These are phyloP conservation scores for Panthera leo DNA, from an alignment of 2,113 vertebrate genomes.

Conservation along the genomic window DNA sequence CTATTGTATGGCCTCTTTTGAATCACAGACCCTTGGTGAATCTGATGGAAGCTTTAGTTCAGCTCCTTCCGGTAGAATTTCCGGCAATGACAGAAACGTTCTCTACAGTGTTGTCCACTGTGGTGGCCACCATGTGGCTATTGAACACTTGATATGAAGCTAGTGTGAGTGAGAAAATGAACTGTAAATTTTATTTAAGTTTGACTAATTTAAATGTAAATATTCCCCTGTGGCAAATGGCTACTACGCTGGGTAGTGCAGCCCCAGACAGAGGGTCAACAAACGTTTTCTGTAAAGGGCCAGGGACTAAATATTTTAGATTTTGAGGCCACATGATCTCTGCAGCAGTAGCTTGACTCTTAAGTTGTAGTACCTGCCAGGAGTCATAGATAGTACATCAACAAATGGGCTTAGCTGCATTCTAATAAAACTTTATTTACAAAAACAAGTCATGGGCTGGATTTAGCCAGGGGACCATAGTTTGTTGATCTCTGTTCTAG, in stretches of 20 bases:
- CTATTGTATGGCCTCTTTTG: neutral
- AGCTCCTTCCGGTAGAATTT: neutral
- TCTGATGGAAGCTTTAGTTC: neutral
- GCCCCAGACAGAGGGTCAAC: neutral
- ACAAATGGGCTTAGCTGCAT: neutral
- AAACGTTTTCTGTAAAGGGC: neutral
- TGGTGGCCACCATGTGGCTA: neutral
- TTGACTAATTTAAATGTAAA: neutral
- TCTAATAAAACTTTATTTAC: slow-evolving; percentile 26
- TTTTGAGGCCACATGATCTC: neutral
- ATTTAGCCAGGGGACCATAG: neutral
- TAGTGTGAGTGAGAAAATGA: neutral
- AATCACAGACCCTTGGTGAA: neutral
- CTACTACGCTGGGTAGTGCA: neutral
- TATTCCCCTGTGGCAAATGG: neutral
- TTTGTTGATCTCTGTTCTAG: neutral
- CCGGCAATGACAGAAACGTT: neutral
- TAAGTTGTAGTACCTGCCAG: neutral
- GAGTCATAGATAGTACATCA: neutral
- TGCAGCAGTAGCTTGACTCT: neutral
- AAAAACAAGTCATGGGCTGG: neutral
- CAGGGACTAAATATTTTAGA: neutral
- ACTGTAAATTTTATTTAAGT: neutral
- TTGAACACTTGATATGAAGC: neutral
- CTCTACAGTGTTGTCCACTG: neutral